Evolutionary conservation across 2,797 vertebrate genomes (phyloP).

Genomic region (Chrysocyon brachyurus): DNA sequence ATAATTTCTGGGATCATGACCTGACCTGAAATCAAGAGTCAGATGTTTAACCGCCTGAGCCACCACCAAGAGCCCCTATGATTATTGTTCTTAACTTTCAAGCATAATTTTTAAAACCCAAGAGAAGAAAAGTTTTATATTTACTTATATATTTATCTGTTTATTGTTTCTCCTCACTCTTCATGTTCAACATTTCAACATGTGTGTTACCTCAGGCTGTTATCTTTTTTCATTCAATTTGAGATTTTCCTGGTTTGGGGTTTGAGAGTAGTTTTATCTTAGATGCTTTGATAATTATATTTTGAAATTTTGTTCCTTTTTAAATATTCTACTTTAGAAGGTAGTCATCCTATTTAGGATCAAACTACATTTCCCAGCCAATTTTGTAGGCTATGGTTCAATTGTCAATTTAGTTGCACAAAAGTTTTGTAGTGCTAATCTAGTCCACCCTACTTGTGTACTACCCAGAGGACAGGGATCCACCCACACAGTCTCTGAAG

Average conservation of each 20-base stretch:
- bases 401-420: background rate
- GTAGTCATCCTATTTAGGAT: background rate
- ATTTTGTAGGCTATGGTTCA: background rate
- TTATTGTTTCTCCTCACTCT: background rate
- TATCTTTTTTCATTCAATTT: background rate
- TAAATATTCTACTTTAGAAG: background rate
- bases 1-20: background rate
- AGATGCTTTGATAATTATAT: background rate
- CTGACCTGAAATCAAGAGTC: background rate
- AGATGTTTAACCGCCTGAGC: background rate
- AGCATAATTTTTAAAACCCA: background rate
- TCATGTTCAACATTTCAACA: background rate
- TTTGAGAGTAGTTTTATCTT: background rate
- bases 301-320: background rate
- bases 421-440: background rate
- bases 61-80: background rate
- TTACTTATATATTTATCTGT: background rate
- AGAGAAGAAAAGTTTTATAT: background rate
- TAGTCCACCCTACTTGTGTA: background rate
- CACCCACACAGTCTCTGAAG: background rate
- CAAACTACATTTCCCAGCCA: background rate
- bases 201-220: background rate
- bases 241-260: background rate
- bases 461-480: background rate
- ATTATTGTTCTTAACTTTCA: background rate